phyloP scores from a whole-genome alignment of 2,797 vertebrate species.

The Coracias cyanogaster region DNA sequence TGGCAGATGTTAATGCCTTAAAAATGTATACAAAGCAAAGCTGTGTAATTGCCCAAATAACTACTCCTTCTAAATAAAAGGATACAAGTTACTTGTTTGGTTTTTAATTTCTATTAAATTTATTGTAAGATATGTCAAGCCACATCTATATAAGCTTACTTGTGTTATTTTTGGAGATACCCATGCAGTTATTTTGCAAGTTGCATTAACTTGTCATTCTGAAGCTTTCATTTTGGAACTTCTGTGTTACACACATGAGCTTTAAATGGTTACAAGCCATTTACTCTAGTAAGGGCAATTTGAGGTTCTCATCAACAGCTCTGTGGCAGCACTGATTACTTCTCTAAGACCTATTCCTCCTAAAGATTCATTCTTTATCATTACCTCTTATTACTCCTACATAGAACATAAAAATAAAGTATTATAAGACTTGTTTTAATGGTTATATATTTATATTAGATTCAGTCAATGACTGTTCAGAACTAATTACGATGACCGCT shows the following conservation, averaged over 20 bases:
- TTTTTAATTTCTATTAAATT: background rate
- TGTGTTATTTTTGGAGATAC: background rate
- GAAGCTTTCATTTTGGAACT: background rate
- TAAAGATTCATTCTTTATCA: background rate
- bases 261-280: background rate
- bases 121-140: background rate
- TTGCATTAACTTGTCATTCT: background rate
- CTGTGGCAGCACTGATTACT: slow-evolving; percentile 9
- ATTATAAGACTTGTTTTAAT: background rate
- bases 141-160: background rate
- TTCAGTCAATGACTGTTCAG: background rate
- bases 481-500: background rate
- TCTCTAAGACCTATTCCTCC: background rate
- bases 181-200: background rate
- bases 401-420: background rate
- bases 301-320: background rate
- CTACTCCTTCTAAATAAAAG: background rate
- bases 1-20: background rate
- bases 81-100: background rate
- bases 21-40: background rate
- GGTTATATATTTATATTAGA: background rate
- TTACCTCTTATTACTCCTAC: background rate
- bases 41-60: background rate
- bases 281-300: background rate
- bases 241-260: background rate